phyloP scores from a whole-genome alignment of 2,888 invertebrate species.

The Monopis laevigella region DNA sequence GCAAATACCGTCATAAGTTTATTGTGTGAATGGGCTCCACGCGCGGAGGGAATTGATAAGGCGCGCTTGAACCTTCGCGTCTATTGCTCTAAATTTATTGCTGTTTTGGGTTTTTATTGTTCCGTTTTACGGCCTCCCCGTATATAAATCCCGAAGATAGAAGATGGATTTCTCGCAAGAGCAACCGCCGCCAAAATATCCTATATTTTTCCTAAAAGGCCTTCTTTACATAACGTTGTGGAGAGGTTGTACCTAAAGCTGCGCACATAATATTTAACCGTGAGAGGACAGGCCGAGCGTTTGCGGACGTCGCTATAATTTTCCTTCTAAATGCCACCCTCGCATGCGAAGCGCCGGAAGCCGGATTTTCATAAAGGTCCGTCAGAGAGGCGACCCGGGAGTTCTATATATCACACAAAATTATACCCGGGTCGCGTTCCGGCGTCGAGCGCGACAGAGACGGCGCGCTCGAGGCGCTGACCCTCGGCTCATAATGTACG shows the following conservation, averaged over 20 bases:
- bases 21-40: slow-evolving; percentile 52
- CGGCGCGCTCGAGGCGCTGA: slow-evolving; percentile 53
- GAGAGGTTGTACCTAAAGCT: slow-evolving; percentile 17
- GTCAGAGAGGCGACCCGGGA: slow-evolving; percentile 40
- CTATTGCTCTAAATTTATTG: slow-evolving; percentile 68
- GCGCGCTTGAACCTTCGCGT: slow-evolving; percentile 64
- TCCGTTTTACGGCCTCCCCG: slow-evolving; percentile 66
- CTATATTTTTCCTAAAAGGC: slow-evolving; percentile 31
- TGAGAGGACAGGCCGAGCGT: slow-evolving; percentile 10
- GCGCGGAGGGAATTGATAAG: slow-evolving; percentile 66
- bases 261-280: slow-evolving; percentile 15
- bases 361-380: slow-evolving; percentile 52
- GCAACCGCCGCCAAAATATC: slow-evolving; percentile 53
- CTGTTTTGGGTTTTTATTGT: slow-evolving; percentile 71
- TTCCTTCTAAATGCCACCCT: slow-evolving; percentile 29
- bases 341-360: slow-evolving; percentile 26
- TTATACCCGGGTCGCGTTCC: slow-evolving; percentile 50
- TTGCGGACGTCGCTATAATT: slow-evolving; percentile 21
- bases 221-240: slow-evolving; percentile 30
- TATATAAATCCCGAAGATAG: slow-evolving; percentile 65
- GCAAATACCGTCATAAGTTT: slow-evolving; percentile 52
- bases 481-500: slow-evolving; percentile 67
- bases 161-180: slow-evolving; percentile 59
- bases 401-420: slow-evolving; percentile 62
- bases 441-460: slow-evolving; percentile 54